These are phyloP conservation scores for Fopius arisanus DNA, from an alignment of 1,140 invertebrate species.

Conservation along the genomic window DNA sequence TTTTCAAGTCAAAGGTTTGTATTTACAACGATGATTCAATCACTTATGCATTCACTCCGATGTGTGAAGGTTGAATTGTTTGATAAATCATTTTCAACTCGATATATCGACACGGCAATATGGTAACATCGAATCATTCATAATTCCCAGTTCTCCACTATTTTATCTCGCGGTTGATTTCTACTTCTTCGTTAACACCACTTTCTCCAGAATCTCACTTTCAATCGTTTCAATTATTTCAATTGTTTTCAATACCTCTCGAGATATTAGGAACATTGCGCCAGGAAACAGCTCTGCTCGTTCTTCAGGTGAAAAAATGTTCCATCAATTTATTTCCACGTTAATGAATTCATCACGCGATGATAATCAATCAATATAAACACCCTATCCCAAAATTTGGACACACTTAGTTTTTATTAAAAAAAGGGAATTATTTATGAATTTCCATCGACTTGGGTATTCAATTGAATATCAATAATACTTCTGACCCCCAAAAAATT, in stretches of 20 bases:
- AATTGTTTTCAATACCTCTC: background rate
- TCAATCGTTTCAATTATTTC: background rate
- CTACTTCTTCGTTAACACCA: too few species aligned
- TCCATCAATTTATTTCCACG: background rate
- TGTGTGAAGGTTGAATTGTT: background rate
- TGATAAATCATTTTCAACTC: constrained; percentile 5
- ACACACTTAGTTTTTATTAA: background rate
- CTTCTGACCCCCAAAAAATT: constrained; percentile 28
- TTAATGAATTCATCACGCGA: background rate
- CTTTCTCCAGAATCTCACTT: background rate
- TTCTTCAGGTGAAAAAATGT: background rate
- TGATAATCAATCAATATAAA: background rate
- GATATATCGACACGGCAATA: background rate
- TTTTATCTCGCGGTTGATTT: background rate
- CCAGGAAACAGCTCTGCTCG: background rate
- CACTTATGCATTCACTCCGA: constrained; percentile 8
- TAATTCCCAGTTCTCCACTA: background rate
- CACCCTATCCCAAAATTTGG: background rate
- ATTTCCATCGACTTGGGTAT: background rate
- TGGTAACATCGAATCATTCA: background rate
- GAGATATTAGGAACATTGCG: background rate
- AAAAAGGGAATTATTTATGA: background rate
- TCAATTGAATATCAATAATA: constrained; percentile 24
- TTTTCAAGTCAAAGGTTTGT: constrained; percentile 15
- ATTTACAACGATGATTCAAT: constrained; percentile 27